phyloP scores from a whole-genome alignment of 2,797 vertebrate genomes.

The Pseudochirops corinnae region DNA sequence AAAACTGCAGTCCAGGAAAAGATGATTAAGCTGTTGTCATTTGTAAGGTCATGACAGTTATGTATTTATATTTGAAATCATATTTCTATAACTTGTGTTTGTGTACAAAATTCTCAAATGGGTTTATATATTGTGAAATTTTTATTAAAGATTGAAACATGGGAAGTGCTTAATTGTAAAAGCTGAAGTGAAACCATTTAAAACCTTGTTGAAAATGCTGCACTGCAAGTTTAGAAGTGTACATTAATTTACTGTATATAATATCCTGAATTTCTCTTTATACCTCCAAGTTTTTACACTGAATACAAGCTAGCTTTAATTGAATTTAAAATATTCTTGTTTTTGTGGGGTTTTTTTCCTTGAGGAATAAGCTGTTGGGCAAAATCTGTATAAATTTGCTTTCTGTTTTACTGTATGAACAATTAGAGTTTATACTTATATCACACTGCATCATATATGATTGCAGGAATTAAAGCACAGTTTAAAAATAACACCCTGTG shows the following conservation, averaged over 20 bases:
- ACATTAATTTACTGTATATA: slow-evolving; percentile 78
- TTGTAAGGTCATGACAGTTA: slow-evolving; percentile 75
- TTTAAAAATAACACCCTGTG: slow-evolving; percentile 29
- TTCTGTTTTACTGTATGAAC: slow-evolving; percentile 71
- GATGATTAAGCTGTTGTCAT: slow-evolving; percentile 79
- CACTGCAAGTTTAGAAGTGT: slow-evolving; percentile 79
- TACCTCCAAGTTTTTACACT: slow-evolving; percentile 88
- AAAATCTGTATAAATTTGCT: slow-evolving; percentile 79
- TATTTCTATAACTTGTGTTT: slow-evolving; percentile 84
- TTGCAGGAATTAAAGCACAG: slow-evolving; percentile 72
- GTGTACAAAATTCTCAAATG: slow-evolving; percentile 81
- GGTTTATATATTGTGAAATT: slow-evolving; percentile 82
- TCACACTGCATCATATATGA: slow-evolving; percentile 62
- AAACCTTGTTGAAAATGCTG: slow-evolving; percentile 74
- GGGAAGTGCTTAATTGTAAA: slow-evolving; percentile 70
- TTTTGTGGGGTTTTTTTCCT: background rate
- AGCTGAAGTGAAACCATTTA: slow-evolving; percentile 74
- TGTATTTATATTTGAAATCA: slow-evolving; percentile 86
- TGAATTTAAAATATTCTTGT: slow-evolving; percentile 35
- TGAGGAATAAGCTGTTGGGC: slow-evolving; percentile 73
- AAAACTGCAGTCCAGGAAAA: slow-evolving; percentile 58
- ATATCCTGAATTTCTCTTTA: slow-evolving; percentile 79
- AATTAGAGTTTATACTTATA: slow-evolving; percentile 69
- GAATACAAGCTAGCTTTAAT: slow-evolving; percentile 85
- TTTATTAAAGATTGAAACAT: slow-evolving; percentile 78